Conservation (phyloP, 53 echinoderm and acorn worm genomes). For the Pentamera pediparva region DNA sequence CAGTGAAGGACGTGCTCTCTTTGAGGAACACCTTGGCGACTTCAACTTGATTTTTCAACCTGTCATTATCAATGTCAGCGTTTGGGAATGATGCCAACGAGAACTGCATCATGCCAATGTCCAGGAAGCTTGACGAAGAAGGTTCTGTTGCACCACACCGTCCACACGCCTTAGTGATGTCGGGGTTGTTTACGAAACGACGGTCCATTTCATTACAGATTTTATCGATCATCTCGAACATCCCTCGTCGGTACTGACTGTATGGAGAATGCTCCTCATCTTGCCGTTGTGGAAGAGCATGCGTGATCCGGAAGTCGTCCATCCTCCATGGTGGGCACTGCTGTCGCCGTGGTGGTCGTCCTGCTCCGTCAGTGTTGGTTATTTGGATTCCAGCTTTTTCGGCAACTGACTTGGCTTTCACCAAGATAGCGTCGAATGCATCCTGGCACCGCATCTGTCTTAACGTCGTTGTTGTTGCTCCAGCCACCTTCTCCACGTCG, state of each 20-base stretch:
- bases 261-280: neutral
- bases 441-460: neutral
- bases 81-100: neutral
- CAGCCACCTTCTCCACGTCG: neutral
- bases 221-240: neutral
- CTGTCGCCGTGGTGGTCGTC: neutral
- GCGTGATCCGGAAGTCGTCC: neutral
- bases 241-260: neutral
- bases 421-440: neutral
- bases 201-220: neutral
- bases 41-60: neutral
- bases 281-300: neutral
- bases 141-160: constrained; percentile 3
- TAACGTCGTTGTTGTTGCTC: neutral
- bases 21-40: neutral
- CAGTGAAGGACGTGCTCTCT: neutral
- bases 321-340: neutral
- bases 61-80: neutral
- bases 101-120: neutral
- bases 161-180: neutral
- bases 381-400: neutral
- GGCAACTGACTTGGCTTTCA: neutral
- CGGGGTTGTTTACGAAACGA: neutral
- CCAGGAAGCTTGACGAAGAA: constrained; percentile 1
- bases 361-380: neutral